A percentile compares a stretch with the other conserved stretches of the same genome.
phyloP scores from a whole-genome alignment of 2,888 invertebrate species.

The Ametastegia equiseti region DNA sequence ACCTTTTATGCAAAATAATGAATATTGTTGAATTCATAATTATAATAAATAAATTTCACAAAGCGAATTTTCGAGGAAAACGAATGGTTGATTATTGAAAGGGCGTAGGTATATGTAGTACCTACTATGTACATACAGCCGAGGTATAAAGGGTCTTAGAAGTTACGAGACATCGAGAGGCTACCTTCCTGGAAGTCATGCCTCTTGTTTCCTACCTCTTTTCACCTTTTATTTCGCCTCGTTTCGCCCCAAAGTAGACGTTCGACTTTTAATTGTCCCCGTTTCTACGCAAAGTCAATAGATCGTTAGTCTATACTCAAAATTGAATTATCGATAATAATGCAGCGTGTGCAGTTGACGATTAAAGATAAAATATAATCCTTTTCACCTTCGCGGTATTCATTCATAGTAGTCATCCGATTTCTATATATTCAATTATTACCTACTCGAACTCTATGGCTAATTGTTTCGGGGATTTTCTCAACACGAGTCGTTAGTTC shows the following conservation, averaged over 20 bases:
- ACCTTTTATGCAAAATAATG: no score
- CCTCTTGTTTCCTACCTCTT: background rate
- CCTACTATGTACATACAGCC: background rate
- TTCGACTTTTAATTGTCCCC: conserved; percentile 18
- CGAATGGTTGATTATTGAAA: background rate
- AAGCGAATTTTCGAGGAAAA: background rate
- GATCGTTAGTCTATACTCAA: background rate
- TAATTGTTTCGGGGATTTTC: conserved; percentile 20
- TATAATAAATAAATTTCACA: no score
- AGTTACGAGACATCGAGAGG: conserved; percentile 6
- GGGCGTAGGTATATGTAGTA: no score
- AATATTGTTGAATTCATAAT: no score
- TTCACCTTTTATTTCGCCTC: background rate
- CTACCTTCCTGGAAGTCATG: conserved; percentile 29
- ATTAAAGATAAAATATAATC: background rate
- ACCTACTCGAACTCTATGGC: background rate
- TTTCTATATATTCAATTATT: no score
- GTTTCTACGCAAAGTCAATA: background rate
- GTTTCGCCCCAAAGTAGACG: conserved; percentile 1
- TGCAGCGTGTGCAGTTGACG: background rate
- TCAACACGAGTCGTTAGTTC: background rate
- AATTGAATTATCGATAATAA: background rate
- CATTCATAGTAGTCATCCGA: no score
- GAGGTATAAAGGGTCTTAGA: conserved; percentile 30
- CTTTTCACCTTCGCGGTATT: background rate